Base-by-base conservation (phyloP, 2,113 vertebrate genomes). In the Dunckerocampus dactyliophorus region DNA sequence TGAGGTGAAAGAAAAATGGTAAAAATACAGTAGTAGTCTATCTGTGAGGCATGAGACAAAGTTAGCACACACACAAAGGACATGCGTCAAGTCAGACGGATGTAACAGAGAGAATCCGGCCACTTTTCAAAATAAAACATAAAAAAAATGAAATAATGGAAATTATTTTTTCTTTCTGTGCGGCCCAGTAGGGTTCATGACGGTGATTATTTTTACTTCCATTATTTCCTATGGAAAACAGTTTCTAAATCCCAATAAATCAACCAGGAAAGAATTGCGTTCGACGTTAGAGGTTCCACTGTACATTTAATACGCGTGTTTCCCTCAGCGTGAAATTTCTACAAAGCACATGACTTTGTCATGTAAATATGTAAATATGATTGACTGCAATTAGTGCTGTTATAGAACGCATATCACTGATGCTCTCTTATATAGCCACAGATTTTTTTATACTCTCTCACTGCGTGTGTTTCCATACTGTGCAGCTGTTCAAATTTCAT, bases 361-460 rank as follows among this genome's bases (percentile, higher is more conserved):
- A 34, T 75, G 63, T 75, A 77, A 28, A 28, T 28, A 28, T 34
- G 7, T 34, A 4, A 61, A 71, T 72, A 55, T 31, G 45, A 55
- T 9, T 47, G 15, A 43, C 47, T 31, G 16, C n/a, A n/a, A 28
- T 62, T 75, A 63, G 31, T 34, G 6, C 5, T 34, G 6, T 8
- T 34, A 7, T 34, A 34, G 48, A 22, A 42, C 62, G 20, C 71
- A 46, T 74, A 59, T 75, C 4, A 67, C 37, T 50, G 72, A 60
- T 77, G 59, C 69, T 67, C 76, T 45, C 64, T 24, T 57, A 46
- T 65, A 57, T 68, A 54, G 58, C 51, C 56, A 59, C 73, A n/a
- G 75, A 67, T 77, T 87, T 86, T 85, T 81, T 69, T 84, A 68
- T 14, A 72, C 83, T 87, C 83, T 67, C 61, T 76, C 43, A 64